Evolutionary conservation across 2,113 vertebrate species (phyloP).

Genomic region (Rafetus swinhoei): DNA sequence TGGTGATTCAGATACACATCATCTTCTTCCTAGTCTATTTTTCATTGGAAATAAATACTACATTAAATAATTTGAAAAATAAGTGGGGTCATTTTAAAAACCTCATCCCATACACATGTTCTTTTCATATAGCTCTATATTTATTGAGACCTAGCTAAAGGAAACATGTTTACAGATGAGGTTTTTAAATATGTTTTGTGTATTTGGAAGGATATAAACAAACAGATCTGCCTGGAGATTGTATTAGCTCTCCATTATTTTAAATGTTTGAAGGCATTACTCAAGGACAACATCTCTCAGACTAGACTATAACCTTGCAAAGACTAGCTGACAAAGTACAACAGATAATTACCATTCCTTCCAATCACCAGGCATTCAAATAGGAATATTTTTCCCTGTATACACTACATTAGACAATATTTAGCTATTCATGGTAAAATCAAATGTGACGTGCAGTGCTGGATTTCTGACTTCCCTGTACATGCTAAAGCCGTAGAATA

Average conservation of each 20-base stretch:
- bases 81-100: conserved; percentile 39
- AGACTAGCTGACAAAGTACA: conserved; percentile 18
- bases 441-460: not conserved
- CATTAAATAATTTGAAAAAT: conserved; percentile 65
- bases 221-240: conserved; percentile 44
- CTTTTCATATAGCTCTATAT: not conserved
- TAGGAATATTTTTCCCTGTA: not conserved
- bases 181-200: conserved; percentile 70
- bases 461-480: not conserved
- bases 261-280: conserved; percentile 43
- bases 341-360: not conserved
- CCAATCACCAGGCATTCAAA: not conserved
- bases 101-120: no score
- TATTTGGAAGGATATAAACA: conserved; percentile 70
- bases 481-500: not conserved
- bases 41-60: conserved; percentile 73
- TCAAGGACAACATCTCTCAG: not conserved
- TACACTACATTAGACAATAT: not conserved
- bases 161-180: conserved; percentile 67
- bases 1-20: not conserved
- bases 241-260: conserved; percentile 64
- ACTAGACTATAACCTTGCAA: conserved; percentile 57
- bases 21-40: conserved; percentile 29
- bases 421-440: conserved; percentile 27
- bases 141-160: conserved; percentile 58